Base-by-base conservation (phyloP, 2,797 vertebrate genomes). In the Ctenopoma kingsleyae region DNA sequence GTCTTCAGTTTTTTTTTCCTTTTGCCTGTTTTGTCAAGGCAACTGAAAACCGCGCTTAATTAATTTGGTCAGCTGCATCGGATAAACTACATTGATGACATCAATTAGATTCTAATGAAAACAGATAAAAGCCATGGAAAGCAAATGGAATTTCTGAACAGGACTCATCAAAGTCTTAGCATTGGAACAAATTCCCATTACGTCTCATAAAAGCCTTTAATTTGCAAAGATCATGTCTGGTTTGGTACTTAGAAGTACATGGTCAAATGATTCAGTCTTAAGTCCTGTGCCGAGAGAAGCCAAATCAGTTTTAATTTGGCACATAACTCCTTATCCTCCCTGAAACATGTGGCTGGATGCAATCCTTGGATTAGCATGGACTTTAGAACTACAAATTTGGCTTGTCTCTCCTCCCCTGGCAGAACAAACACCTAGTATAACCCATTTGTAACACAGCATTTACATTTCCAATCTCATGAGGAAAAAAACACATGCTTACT, bases 241-340 rank as follows among this genome's bases (percentile, higher is more conserved):
- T 89, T 90, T 82, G 89, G 83, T 93, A 74, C 85, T 91, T 89
- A 91, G 90, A 92, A 80, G 87, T 89, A 90, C 91, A 91, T 41
- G 87, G 89, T 93, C 91, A 93, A 87, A 90, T 86, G 81, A 93
- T 90, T 90, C 82, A 77, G 81, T 89, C 79, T 82, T 81, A 89
- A 90, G 81, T 91, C 86, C 71, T 76, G 80, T 71, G 86, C 71
- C 22, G 74, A 87, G 78, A 81, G 82, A 80, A 88, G 90, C 87
- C 92, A 88, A 90, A 87, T 90, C 85, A 83, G 80, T 92, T 92
- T 92, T 92, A 90, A 91, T 94, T 94, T 93, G 87, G 91, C 87
- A 74, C 44, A 52, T 61, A 82, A 84, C 87, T 91, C 85, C 85
- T 92, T 81, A 92, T 93, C 86, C 87, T 67, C 76, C 80, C 81